Percentiles rank a stretch among this genome's conserved stretches.
Conservation (phyloP, 1,140 invertebrate species). For the Leguminivora glycinivorella region DNA sequence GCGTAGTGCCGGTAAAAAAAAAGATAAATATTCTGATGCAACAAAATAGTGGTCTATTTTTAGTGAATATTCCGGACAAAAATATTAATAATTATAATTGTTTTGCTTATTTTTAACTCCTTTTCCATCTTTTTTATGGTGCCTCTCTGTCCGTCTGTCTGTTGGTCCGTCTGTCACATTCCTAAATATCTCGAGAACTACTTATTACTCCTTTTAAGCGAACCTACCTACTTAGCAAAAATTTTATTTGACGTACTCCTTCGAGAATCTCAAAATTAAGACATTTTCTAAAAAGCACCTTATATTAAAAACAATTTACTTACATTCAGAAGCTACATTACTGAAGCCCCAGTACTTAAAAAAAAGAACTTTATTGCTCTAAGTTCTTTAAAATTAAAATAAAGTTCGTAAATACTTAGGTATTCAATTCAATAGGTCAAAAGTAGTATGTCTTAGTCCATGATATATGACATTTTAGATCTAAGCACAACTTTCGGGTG, state of each 20-base stretch:
- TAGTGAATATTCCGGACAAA: constrained; percentile 1
- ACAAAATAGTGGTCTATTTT: not conserved
- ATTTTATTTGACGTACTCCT: too few relatives aligned
- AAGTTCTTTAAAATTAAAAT: too few relatives aligned
- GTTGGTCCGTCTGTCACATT: too few relatives aligned
- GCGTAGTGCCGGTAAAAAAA: not conserved
- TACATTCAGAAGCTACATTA: not conserved
- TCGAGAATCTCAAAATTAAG: not conserved
- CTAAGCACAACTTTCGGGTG: not conserved
- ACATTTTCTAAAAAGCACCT: constrained; percentile 36
- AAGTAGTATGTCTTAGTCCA: not conserved
- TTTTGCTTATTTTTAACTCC: too few relatives aligned
- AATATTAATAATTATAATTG: too few relatives aligned
- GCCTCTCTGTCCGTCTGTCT: too few relatives aligned
- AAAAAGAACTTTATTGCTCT: not conserved
- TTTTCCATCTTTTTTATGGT: too few relatives aligned
- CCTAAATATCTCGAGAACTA: not conserved
- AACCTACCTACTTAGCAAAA: too few relatives aligned
- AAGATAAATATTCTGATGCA: not conserved
- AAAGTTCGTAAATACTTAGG: not conserved
- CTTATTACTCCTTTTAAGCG: too few relatives aligned
- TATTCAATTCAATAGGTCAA: not conserved
- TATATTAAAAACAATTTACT: constrained; percentile 30
- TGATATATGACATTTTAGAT: not conserved
- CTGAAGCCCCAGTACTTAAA: not conserved